These are phyloP conservation scores for Nibea coibor DNA, from an alignment of 2,113 vertebrate species.

Conservation along the genomic window DNA sequence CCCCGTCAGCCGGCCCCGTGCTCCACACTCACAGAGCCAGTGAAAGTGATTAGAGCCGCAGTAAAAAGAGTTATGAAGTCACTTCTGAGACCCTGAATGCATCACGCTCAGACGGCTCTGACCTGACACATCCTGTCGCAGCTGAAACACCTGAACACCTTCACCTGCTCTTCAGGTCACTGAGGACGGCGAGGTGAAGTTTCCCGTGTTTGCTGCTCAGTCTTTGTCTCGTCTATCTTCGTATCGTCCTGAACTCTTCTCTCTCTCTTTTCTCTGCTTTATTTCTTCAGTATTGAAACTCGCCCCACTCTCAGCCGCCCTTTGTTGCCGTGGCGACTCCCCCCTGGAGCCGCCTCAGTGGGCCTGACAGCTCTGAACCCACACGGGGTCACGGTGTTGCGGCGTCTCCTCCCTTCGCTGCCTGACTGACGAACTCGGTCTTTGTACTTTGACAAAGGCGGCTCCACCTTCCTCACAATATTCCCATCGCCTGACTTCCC, in stretches of 20 bases:
- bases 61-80: conserved; percentile 24
- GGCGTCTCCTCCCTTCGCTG: not conserved
- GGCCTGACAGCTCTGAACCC: not conserved
- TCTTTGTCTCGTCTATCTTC: not conserved
- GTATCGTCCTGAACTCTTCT: not conserved
- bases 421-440: not conserved
- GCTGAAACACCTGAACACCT: too few species aligned
- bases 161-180: too few species aligned
- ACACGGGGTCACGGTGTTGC: not conserved
- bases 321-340: not conserved
- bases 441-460: conserved; percentile 23
- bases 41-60: conserved; percentile 34
- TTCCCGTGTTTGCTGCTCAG: too few species aligned
- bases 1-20: conserved; percentile 34
- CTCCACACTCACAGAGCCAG: not conserved
- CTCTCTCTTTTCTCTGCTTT: not conserved
- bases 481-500: conserved; percentile 15
- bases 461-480: not conserved
- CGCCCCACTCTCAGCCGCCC: not conserved
- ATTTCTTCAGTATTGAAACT: not conserved
- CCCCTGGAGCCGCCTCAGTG: not conserved
- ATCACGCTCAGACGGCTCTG: not conserved
- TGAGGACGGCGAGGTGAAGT: too few species aligned
- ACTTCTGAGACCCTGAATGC: not conserved
- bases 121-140: too few species aligned